Base-by-base conservation (phyloP, 2,888 invertebrate species). In the Eristalis tenax region DNA sequence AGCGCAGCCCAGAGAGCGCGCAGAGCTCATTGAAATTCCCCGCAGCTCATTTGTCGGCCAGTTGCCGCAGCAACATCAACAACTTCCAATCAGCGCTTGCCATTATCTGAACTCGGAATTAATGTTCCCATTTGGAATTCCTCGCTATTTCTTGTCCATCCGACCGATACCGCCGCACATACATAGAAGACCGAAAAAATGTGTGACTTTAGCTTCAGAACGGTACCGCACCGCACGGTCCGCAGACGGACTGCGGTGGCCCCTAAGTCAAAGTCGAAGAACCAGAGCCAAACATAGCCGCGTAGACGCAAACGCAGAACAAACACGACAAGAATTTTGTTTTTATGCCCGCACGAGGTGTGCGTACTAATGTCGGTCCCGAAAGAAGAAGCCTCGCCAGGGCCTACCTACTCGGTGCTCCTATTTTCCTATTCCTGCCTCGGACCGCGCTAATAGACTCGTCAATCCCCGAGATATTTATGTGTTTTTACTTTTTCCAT, bases 381-480 rank as follows among this genome's bases (percentile, higher is more conserved):
- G 32, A 56, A 28, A 68, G 38, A 79, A 59, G 28, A n/a, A 59
- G 57, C 18, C 56, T 56, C 56, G 56, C 13, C 40, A 40, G 40
- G 40, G 43, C 18, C 18, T n/a, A 18, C 50, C 64, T 22, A 22
- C 38, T 8, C 32, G 59, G 43, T 32, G 35, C 50, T 50, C 66
- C 76, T 57, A 57, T 68, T 61, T 40, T 50, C 13, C 18, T 50
- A 50, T 50, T 63, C 61, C 61, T 35, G 28, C n/a, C 22, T 11
- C 13, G 61, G 38, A 13, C 10, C 11, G 43, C 15, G 43, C 71
- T 81, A 81, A 81, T 81, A 81, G 74, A 81, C 32, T 75, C 81
- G 64, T 74, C 74, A 69, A 74, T 75, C 69, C 69, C n/a, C 75
- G 63, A 74, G 81, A 75, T 81, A 74, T 74, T 81, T 68, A 74